These are phyloP conservation scores for Luehdorfia chinensis DNA, from an alignment of 1,140 invertebrate species.

Conservation along the genomic window DNA sequence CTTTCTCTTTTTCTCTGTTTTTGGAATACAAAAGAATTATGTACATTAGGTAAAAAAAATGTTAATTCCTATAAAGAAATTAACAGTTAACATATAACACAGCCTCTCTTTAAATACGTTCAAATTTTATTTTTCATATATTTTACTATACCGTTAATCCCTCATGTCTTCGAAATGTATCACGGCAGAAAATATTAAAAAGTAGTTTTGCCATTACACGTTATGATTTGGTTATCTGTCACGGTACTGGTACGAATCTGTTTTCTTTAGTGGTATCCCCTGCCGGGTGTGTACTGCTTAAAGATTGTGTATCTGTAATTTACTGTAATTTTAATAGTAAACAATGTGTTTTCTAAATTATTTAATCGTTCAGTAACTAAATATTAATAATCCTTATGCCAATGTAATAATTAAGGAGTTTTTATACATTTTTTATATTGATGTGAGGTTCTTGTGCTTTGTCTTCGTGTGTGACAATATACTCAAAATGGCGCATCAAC, in stretches of 20 bases:
- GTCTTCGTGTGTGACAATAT: constrained; percentile 77
- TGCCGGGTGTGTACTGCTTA: constrained; percentile 69
- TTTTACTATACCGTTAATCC: no score
- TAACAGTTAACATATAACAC: no score
- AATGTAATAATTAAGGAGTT: constrained; percentile 57
- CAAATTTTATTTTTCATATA: no score
- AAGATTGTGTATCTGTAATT: constrained; percentile 70
- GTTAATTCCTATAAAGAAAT: no score
- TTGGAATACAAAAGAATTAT: no score
- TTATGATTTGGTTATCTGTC: background rate
- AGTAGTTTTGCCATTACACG: background rate
- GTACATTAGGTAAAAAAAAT: no score
- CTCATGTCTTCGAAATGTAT: no score
- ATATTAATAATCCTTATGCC: constrained; percentile 38
- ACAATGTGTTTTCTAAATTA: constrained; percentile 69
- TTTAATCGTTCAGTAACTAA: constrained; percentile 50
- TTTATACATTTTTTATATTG: constrained; percentile 65
- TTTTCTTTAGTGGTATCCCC: constrained; percentile 54
- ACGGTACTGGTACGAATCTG: constrained; percentile 1
- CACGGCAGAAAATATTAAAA: background rate
- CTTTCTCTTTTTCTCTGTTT: no score
- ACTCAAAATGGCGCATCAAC: constrained; percentile 90
- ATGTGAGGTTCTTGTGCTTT: constrained; percentile 75
- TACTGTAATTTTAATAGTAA: constrained; percentile 69
- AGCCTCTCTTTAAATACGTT: no score